Base-by-base conservation (phyloP, 2,888 invertebrate genomes). In the Hyalella azteca region DNA sequence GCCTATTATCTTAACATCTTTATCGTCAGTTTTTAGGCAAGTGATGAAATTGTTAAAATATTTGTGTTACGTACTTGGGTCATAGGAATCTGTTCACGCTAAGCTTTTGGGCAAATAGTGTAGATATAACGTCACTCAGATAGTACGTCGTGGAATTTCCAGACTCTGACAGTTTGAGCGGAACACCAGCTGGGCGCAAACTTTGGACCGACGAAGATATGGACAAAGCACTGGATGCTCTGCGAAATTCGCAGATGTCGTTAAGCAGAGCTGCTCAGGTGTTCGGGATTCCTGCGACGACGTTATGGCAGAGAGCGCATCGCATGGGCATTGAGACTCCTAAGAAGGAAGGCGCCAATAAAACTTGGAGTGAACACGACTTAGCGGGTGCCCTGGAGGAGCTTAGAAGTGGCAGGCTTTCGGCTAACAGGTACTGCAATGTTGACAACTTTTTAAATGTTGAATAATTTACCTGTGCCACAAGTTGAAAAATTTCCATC, bases 301-400 rank as follows among this genome's bases (percentile, higher is more conserved):
- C 95, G 19, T 90, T 95, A 49, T 95, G 95, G 95, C 95, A 95
- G 89, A 91, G 95, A 85, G 95, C 95, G 45, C 95, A 95, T 89
- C 81, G 86, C 22, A 89, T 95, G 87, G 95, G 95, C 85, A 95
- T 95, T 88, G 95, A 95, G 89, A 95, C 95, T 83, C 95, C 95
- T 81, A 95, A 95, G 90, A 94, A 94, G 89, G 95, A 95, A 87
- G 94, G 94, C 59, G 92, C 93, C 15, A 92, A 94, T 78, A 94
- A 95, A 89, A 93, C 94, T 7, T 95, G 95, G 95, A 93, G 93
- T 85, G 94, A 95, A 88, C 93, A 93, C 85, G 94, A 93, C 86
- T 89, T 95, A 82, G 93, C 93, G 85, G 93, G 91, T 80, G 95
- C 95, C 0, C 89, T 95, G 85, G 93, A 93, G 86, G 95, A 95